Percentiles rank a stretch among this genome's conserved stretches.
phyloP scores from a whole-genome alignment of 2,888 invertebrate genomes.

The Parapristionchus giblindavisi region DNA sequence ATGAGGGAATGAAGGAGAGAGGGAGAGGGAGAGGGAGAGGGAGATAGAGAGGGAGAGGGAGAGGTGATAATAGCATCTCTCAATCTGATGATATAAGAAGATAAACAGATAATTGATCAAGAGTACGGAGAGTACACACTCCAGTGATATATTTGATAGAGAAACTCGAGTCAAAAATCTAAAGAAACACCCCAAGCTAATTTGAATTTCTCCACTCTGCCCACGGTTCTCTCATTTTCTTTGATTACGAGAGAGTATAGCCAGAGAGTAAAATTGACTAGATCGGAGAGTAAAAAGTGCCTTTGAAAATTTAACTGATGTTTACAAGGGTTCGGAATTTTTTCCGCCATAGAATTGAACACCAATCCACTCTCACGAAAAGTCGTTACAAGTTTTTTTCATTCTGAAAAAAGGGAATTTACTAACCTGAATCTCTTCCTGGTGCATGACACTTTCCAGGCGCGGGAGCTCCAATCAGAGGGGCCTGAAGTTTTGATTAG shows the following conservation, averaged over 20 bases:
- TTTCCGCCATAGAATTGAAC: too few relatives aligned
- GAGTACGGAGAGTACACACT: not conserved
- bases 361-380: too few relatives aligned
- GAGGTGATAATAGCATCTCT: not conserved
- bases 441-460: conserved; percentile 74
- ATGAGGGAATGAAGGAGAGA: conserved; percentile 5
- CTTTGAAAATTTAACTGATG: too few relatives aligned
- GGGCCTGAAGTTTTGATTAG: conserved; percentile 71
- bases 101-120: conserved; percentile 22
- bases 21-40: not conserved
- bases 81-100: conserved; percentile 20
- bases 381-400: too few relatives aligned
- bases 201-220: not conserved
- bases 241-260: too few relatives aligned
- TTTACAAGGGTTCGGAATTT: too few relatives aligned
- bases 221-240: too few relatives aligned
- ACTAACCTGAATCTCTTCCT: conserved; percentile 50
- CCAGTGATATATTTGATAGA: too few relatives aligned
- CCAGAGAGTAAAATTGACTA: too few relatives aligned
- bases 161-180: not conserved
- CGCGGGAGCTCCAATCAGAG: conserved; percentile 70
- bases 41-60: conserved; percentile 7
- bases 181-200: conserved; percentile 1
- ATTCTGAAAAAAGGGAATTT: not conserved
- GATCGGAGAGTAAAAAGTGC: too few relatives aligned